Evolutionary conservation across 2,888 invertebrate genomes (phyloP).

Genomic region (Cyrtodaria siliqua): DNA sequence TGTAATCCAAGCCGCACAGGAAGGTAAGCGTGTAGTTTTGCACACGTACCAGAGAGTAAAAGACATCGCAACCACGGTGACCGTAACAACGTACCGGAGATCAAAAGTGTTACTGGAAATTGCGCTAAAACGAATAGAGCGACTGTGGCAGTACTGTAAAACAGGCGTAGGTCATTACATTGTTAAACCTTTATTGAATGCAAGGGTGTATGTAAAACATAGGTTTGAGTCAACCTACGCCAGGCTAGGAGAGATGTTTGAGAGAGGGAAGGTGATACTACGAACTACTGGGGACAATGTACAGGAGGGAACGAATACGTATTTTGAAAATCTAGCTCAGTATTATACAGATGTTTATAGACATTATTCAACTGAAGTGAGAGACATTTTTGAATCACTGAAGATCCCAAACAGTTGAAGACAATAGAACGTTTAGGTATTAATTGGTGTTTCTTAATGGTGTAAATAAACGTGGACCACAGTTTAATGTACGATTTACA

Average conservation of each 20-base stretch:
- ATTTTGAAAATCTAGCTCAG: constrained; percentile 49
- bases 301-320: constrained; percentile 37
- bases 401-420: constrained; percentile 36
- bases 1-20: constrained; percentile 39
- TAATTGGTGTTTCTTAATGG: too few relatives aligned
- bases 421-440: too few relatives aligned
- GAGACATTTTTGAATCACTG: constrained; percentile 59
- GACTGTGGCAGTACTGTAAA: constrained; percentile 58
- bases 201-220: constrained; percentile 43
- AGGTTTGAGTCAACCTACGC: constrained; percentile 52
- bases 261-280: constrained; percentile 49
- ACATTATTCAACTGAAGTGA: constrained; percentile 57
- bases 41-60: constrained; percentile 54
- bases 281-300: constrained; percentile 40
- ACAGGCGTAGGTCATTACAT: constrained; percentile 55
- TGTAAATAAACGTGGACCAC: too few relatives aligned
- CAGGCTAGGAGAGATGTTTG: constrained; percentile 43
- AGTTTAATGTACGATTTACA: too few relatives aligned
- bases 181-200: constrained; percentile 54
- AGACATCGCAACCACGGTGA: constrained; percentile 44
- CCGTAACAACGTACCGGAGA: constrained; percentile 42
- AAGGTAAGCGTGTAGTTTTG: constrained; percentile 40
- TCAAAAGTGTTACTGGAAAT: constrained; percentile 36
- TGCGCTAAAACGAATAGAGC: constrained; percentile 50
- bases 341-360: constrained; percentile 61